Conservation (phyloP, 2,888 invertebrate genomes). For the Brenthis daphne region DNA sequence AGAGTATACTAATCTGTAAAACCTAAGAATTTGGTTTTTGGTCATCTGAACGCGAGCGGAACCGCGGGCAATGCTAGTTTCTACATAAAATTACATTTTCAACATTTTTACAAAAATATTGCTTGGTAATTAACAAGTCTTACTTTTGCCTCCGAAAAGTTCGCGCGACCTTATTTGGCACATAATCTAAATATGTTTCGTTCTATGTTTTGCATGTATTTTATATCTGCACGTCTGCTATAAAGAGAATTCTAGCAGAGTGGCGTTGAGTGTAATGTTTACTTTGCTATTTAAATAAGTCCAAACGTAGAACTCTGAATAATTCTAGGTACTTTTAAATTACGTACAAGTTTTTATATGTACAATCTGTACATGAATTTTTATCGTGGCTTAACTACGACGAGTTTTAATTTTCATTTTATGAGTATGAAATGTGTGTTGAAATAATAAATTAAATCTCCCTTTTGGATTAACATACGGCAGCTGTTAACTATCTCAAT, state of each 20-base stretch:
- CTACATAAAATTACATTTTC: conserved; percentile 11
- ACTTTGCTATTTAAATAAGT: conserved; percentile 33
- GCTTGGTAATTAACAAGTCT: conserved; percentile 22
- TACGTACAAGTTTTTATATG: conserved; percentile 18
- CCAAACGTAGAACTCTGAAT: conserved; percentile 19
- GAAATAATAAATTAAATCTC: conserved; percentile 7
- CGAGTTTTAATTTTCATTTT: conserved; percentile 11
- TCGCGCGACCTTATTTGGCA: conserved; percentile 19
- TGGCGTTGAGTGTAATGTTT: conserved; percentile 25
- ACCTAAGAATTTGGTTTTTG: too few relatives aligned
- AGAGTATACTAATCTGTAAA: too few relatives aligned
- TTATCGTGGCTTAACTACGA: conserved; percentile 8
- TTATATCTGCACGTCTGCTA: conserved; percentile 24
- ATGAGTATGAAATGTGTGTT: conserved; percentile 14
- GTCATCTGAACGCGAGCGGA: too few relatives aligned
- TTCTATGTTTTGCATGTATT: conserved; percentile 22
- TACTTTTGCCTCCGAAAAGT: conserved; percentile 23
- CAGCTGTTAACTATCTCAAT: background rate
- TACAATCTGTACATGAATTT: conserved; percentile 9
- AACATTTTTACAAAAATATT: conserved; percentile 3
- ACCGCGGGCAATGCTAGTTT: background rate
- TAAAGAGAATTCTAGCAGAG: conserved; percentile 24
- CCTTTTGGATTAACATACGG: background rate
- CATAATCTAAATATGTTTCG: conserved; percentile 24
- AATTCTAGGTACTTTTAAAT: conserved; percentile 24